Base-by-base conservation (phyloP, 2,888 invertebrate genomes). In the Yponomeuta evonymella region DNA sequence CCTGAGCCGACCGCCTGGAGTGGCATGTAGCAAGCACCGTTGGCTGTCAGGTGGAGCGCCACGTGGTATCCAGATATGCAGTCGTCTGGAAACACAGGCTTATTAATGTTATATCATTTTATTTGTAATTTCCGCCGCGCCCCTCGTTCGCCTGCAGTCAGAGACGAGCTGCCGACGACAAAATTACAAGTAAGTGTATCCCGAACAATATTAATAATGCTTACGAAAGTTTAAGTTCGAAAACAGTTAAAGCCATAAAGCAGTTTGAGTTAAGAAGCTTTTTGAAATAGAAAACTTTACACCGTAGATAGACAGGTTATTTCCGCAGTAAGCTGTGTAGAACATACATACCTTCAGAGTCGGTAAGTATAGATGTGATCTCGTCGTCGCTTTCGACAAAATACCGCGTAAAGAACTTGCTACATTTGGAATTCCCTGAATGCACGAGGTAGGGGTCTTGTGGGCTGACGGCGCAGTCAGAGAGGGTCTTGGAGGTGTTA, bases 381-480 rank as follows among this genome's bases (percentile, higher is more conserved):
- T 95, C 95, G 75, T 95, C 95, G 74, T 95, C 95, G 63, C 95
- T 93, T 78, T 95, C 95, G 68, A 95, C 94, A 76, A 94, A 95
- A 75, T 94, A 94, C 72, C 95, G 89, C 69, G 94, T 94, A 75
- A 95, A 94, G 82, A 94, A 94, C 77, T 94, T 94, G 71, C 94
- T 94, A 77, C 95, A 94, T 75, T 94, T 94, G 0, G 93, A 93
- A 74, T 93, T 93, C 72, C 80, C 92, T 0, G 92, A 92, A 75
- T 93, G 93, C 4, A 93, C 93, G 69, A 93, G 78, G 73, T 90
- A 92, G 0, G 93, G 93, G 73, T 93, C 93, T 73, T 90, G 90
- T 0, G 89, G 87, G 70, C 87, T 87, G 15, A 92, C 89, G 0
- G 86, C 84, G 67, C 87, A 90, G 72, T 93, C 93, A 0, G 93